A percentile compares a stretch with the other conserved stretches of the same genome.
These are phyloP conservation scores for Oreocharis arfaki DNA, from an alignment of 2,113 vertebrate species.

Conservation along the genomic window DNA sequence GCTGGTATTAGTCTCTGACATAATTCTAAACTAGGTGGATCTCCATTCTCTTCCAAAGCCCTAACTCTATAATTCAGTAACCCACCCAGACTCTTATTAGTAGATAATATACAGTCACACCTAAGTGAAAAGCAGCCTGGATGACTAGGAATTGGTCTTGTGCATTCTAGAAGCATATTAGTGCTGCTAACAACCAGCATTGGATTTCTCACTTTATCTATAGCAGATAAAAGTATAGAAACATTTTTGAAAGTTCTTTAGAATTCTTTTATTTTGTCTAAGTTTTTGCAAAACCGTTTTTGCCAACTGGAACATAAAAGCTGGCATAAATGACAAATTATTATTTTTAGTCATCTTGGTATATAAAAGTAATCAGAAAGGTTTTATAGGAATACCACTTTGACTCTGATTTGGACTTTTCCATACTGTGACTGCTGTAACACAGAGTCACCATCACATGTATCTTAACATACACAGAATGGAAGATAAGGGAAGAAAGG, in stretches of 20 bases:
- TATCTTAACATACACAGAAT: background rate
- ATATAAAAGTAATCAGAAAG: background rate
- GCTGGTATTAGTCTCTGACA: background rate
- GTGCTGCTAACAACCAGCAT: background rate
- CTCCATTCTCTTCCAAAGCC: background rate
- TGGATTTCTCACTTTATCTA: background rate
- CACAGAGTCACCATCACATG: background rate
- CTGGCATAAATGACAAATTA: background rate
- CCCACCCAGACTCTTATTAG: background rate
- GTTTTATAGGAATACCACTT: background rate
- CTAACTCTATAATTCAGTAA: background rate
- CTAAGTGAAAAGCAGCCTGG: background rate
- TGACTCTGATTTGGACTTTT: background rate
- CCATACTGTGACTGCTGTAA: background rate
- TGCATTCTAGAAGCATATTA: background rate
- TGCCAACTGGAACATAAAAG: background rate
- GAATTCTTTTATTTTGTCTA: background rate
- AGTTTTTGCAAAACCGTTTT: background rate
- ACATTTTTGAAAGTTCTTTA: background rate
- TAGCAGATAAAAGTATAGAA: background rate
- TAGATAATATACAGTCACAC: background rate
- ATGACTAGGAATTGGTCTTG: background rate
- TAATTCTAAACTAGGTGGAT: background rate
- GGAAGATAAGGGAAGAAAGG: background rate
- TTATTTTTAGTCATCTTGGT: background rate